Percentiles rank a stretch among this genome's conserved stretches.
Conservation (phyloP, 2,888 invertebrate species). For the Nomada fucata region DNA sequence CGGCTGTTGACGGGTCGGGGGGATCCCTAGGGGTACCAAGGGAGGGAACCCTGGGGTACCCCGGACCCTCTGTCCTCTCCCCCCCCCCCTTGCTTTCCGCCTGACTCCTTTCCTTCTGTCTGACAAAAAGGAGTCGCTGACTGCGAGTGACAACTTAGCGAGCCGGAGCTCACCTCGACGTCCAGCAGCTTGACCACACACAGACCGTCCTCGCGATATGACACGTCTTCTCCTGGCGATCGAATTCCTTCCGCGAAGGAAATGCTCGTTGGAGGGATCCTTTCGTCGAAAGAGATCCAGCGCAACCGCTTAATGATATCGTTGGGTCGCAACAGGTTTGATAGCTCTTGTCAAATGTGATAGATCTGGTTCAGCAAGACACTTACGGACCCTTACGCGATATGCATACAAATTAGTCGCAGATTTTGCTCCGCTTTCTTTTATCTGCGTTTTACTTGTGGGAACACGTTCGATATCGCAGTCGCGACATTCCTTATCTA, state of each 20-base stretch:
- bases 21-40: slow-evolving; percentile 68
- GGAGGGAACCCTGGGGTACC: slow-evolving; percentile 62
- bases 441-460: not conserved
- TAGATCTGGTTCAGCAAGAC: slow-evolving; percentile 45
- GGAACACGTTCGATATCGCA: not conserved
- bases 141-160: slow-evolving; percentile 83
- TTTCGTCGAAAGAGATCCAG: slow-evolving; percentile 56
- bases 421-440: not conserved
- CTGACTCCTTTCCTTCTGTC: slow-evolving; percentile 54
- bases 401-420: slow-evolving; percentile 33
- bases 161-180: slow-evolving; percentile 81
- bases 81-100: slow-evolving; percentile 55
- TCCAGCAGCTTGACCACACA: slow-evolving; percentile 74
- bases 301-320: slow-evolving; percentile 58
- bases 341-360: slow-evolving; percentile 60
- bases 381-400: slow-evolving; percentile 24
- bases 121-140: slow-evolving; percentile 81
- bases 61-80: slow-evolving; percentile 58
- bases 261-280: slow-evolving; percentile 43
- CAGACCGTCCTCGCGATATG: slow-evolving; percentile 73
- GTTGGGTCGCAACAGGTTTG: slow-evolving; percentile 56
- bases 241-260: slow-evolving; percentile 71
- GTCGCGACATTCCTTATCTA: not conserved
- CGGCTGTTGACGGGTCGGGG: slow-evolving; percentile 76
- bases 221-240: slow-evolving; percentile 68